These are phyloP conservation scores for Doris montereyensis DNA, from an alignment of 2,888 invertebrate genomes.

Conservation along the genomic window DNA sequence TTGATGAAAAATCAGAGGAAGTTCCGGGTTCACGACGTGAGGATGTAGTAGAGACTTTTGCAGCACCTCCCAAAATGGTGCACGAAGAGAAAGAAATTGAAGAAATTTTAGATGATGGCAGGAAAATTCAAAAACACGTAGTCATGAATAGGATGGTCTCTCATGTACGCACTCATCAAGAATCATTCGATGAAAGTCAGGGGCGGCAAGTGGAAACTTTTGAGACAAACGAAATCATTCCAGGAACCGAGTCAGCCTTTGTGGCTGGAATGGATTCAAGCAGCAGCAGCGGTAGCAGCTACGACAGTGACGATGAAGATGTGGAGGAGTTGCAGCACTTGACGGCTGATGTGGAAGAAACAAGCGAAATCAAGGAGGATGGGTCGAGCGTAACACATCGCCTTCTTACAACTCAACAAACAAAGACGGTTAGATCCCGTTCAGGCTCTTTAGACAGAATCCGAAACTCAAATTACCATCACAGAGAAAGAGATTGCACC, in stretches of 20 bases:
- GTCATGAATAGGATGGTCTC: conserved; percentile 64
- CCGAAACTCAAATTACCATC: conserved; percentile 4
- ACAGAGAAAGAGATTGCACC: conserved; percentile 41
- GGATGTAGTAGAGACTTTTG: conserved; percentile 55
- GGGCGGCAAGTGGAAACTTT: conserved; percentile 52
- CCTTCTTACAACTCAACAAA: conserved; percentile 50
- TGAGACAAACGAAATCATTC: conserved; percentile 62
- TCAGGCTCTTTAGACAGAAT: conserved; percentile 53
- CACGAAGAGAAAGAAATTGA: conserved; percentile 59
- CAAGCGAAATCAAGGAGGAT: conserved; percentile 45
- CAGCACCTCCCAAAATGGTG: conserved; percentile 53
- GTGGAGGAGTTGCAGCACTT: conserved; percentile 50
- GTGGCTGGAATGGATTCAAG: conserved; percentile 15
- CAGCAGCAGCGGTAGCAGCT: not conserved
- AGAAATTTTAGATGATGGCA: conserved; percentile 62
- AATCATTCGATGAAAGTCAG: conserved; percentile 55
- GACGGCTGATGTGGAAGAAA: conserved; percentile 48
- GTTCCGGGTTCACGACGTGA: conserved; percentile 47
- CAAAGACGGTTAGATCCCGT: conserved; percentile 49
- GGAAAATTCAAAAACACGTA: conserved; percentile 57
- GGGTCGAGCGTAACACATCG: conserved; percentile 50
- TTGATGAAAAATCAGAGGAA: conserved; percentile 53
- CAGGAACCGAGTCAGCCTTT: conserved; percentile 64
- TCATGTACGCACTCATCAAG: conserved; percentile 56
- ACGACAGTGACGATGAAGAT: conserved; percentile 47